Evolutionary conservation across 2,888 invertebrate species (phyloP).

Genomic region (Ernsta delagoae): DNA sequence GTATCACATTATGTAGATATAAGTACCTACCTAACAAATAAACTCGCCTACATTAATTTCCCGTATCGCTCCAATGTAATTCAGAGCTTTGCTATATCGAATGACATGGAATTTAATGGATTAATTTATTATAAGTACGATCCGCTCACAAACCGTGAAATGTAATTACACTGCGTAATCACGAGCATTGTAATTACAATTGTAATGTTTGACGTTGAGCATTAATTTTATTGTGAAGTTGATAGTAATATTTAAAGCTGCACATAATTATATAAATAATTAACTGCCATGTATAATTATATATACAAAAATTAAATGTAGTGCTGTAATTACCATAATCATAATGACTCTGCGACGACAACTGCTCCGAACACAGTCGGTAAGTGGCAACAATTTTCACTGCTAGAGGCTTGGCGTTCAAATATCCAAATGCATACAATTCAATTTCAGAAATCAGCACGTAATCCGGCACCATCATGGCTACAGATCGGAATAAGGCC

Average conservation of each 20-base stretch:
- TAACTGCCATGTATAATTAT: too few species aligned
- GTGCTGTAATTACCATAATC: conserved; percentile 96
- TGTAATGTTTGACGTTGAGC: neutral
- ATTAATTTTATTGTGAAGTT: neutral
- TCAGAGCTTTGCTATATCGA: conserved; percentile 9
- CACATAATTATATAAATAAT: too few species aligned
- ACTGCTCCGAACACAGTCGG: conserved; percentile 95
- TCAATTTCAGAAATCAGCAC: conserved; percentile 96
- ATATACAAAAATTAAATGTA: too few species aligned
- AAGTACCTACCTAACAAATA: neutral
- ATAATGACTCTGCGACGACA: conserved; percentile 97
- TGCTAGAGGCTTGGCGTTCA: conserved; percentile 93
- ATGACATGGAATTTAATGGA: conserved; percentile 11
- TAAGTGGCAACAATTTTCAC: conserved; percentile 98
- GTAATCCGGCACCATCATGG: conserved; percentile 99
- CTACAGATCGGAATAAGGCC: conserved; percentile 96
- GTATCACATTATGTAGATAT: conserved; percentile 6
- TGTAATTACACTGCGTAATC: conserved; percentile 2
- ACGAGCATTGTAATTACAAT: neutral
- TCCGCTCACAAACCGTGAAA: conserved; percentile 3
- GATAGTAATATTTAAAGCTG: too few species aligned
- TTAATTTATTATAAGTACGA: conserved; percentile 7
- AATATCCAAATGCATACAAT: conserved; percentile 96
- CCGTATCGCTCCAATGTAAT: conserved; percentile 9
- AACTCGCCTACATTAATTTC: neutral